Base-by-base conservation (phyloP, 2,888 invertebrate genomes). In the Uloborus plumipes region DNA sequence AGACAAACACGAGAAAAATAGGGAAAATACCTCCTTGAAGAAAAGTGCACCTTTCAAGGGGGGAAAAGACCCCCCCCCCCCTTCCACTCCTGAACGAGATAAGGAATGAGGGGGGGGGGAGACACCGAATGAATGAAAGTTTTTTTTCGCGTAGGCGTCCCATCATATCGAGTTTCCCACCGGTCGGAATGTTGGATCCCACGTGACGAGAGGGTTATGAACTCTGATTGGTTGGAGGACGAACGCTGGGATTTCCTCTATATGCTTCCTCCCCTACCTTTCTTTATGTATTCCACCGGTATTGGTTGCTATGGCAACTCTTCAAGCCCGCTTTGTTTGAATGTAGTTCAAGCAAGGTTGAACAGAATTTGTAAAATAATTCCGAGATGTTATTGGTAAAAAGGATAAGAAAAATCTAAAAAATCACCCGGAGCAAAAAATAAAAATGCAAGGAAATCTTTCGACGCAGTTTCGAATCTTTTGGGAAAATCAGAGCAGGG, bases 151-250 rank as follows among this genome's bases (percentile, higher is more conserved):
- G 81, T 81, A 81, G 81, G 81, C 81, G 81, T 75, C 70, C 49
- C 61, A 66, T 66, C 49, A 78, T 71, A 78, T 78, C 78, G 59
- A 78, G 78, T 78, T 77, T 67, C 74, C 74, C 69, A 53, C 67
- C 67, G 71, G 73, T 69, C 55, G 65, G 81, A 64, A 69, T 70
- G 75, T 39, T n/a, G 51, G 71, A 65, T 70, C 64, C 65, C 79
- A 80, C 73, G 79, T 80, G 79, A 80, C 72, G 79, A 80, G 69
- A 80, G 79, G 79, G 79, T 80, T 80, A 80, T 80, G 73, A 80
- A 80, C 73, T 73, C 70, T 61, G 22, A 70, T 74, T 81, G 73
- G 80, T 22, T 74, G 70, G 72, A 81, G 74, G 80, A 70, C 67
- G 55, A 55, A 20, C 16, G 73, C 55, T 51, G 74, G 80, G 80